These are phyloP conservation scores for Achlya flavicornis DNA, from an alignment of 2,888 invertebrate genomes.

Conservation along the genomic window DNA sequence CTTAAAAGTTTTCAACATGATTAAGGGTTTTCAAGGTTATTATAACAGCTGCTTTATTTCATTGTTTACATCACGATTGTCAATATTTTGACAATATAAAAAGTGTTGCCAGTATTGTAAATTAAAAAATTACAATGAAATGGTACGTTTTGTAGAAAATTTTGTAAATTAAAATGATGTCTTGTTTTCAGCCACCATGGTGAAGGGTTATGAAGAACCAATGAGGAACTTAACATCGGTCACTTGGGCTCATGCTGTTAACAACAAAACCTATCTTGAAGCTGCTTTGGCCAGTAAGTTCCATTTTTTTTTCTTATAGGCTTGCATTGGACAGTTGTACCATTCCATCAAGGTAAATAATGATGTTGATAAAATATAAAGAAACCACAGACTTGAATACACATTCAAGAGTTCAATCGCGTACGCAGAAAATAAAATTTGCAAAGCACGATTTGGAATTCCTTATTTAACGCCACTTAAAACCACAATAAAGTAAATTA, in stretches of 20 bases:
- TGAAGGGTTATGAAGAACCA: conserved; percentile 64
- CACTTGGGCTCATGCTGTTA: conserved; percentile 94
- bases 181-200: conserved; percentile 57
- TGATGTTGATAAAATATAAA: no score
- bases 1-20: no score
- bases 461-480: neutral
- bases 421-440: neutral
- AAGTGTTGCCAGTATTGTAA: neutral
- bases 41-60: neutral
- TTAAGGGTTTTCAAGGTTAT: neutral
- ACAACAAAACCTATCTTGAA: conserved; percentile 86
- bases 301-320: no score
- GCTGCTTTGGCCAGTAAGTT: conserved; percentile 84
- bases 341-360: no score
- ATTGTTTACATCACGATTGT: neutral
- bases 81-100: neutral
- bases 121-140: neutral
- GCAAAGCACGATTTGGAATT: neutral
- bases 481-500: conserved; percentile 10
- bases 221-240: conserved; percentile 88
- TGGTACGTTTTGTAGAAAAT: neutral
- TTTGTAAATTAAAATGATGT: neutral
- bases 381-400: neutral
- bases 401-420: neutral
- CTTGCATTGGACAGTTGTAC: no score